A percentile compares a stretch with the other conserved stretches of the same genome.
These are phyloP conservation scores for Adineta ricciae DNA, from an alignment of 2,888 invertebrate genomes.

Conservation along the genomic window DNA sequence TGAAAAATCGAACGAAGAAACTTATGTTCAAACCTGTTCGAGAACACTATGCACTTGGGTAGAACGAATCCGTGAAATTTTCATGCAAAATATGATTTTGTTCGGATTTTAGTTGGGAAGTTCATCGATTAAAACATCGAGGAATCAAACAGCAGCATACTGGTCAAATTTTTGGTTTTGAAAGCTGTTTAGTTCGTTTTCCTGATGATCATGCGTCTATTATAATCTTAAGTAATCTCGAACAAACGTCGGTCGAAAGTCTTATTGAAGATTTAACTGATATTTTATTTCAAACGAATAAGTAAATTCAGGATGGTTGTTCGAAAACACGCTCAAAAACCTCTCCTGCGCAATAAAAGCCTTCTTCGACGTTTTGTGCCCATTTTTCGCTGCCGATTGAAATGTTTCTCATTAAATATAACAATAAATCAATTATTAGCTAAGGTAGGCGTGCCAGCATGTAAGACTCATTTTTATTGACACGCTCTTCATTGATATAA, in stretches of 20 bases:
- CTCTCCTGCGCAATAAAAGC: no score
- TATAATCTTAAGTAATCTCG: background rate
- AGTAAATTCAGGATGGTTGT: background rate
- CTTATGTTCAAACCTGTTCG: background rate
- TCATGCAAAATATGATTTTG: no score
- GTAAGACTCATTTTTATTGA: no score
- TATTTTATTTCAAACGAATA: background rate
- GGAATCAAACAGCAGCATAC: background rate
- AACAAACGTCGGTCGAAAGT: background rate
- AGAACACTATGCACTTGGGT: slow-evolving; percentile 19
- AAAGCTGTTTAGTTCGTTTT: background rate
- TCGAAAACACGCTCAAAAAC: no score
- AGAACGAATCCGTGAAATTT: background rate
- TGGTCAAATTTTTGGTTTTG: slow-evolving; percentile 12
- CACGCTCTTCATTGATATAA: no score
- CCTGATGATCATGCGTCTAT: background rate
- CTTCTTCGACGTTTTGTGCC: no score
- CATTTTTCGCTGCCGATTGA: no score
- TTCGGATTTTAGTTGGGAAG: background rate
- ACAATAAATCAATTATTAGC: no score
- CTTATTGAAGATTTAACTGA: background rate
- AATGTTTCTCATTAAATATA: no score
- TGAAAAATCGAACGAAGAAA: background rate
- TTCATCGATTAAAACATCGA: background rate
- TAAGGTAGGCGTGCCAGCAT: no score